Evolutionary conservation across 2,797 vertebrate genomes (phyloP), one percentile per base, ranked within the genome.

Genomic region (Catostomus latipinnis): DNA sequence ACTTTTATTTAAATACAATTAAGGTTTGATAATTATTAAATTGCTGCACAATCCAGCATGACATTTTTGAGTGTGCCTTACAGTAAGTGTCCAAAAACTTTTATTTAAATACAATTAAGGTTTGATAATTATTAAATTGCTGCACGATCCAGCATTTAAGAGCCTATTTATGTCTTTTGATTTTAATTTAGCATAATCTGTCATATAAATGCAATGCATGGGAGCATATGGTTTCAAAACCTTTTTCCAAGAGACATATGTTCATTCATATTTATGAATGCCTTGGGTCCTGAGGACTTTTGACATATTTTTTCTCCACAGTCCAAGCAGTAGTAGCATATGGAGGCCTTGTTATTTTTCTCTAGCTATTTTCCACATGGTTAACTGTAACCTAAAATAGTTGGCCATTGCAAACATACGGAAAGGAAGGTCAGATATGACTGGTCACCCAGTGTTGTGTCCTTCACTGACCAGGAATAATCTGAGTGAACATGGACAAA

Each of bases 191-290:
- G 14, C 58, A 52, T 16, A 62, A 63, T 63, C 49, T 54, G 34
- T 49, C 18, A 53, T 49, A 72, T 79, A 43, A 50, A 61, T 77
- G 43, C 60, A 79, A 54, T 34, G 69, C 56, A 72, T 57, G 45
- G 61, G 11, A n/a, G 62, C 53, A 80, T 72, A 60, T 73, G 70
- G 11, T 34, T 34, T 34, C 34, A 34, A 34, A 34, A 34, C 34
- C 45, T 67, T 72, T 74, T 50, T 54, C 13, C 11, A 12, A 48
- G 63, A 50, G 76, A 49, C 72, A 67, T 48, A 46, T 82, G 76
- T 61, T 61, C 80, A 82, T 84, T 61, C 82, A 82, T 84, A 84
- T 84, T 84, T 68, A 80, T 45, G 58, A 82, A 75, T 13, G 63
- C 57, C 18, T 48, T 16, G 57, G 68, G 83, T 82, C 73, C 61